phyloP scores from a whole-genome alignment of 2,113 vertebrate species.

The Passer domesticus region DNA sequence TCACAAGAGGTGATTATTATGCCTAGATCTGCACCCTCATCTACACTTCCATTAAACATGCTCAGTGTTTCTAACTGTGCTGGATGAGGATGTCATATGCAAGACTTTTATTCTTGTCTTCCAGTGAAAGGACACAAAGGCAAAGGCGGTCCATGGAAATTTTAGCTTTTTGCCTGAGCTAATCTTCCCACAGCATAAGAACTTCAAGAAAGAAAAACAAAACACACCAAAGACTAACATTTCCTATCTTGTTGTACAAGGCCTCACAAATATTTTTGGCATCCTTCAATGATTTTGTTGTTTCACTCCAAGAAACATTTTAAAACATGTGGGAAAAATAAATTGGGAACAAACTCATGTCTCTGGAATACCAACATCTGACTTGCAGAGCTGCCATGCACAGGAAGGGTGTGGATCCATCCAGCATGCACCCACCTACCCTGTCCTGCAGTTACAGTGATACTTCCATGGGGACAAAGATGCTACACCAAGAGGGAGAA shows the following conservation, averaged over 20 bases:
- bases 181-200: neutral
- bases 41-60: neutral
- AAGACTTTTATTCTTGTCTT: neutral
- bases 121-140: neutral
- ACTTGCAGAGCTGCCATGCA: neutral
- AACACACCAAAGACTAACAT: neutral
- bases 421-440: accelerated
- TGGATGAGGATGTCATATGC: neutral
- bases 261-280: neutral
- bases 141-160: neutral
- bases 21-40: neutral
- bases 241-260: neutral
- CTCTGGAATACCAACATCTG: neutral
- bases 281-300: neutral
- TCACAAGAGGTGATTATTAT: neutral
- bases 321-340: neutral
- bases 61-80: neutral
- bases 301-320: neutral
- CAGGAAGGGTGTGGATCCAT: neutral
- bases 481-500: neutral
- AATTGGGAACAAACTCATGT: accelerated
- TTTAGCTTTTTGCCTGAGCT: neutral
- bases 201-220: neutral
- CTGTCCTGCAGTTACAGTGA: neutral
- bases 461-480: neutral